Conservation (phyloP, 2,113 vertebrate species). For the Monopterus albus region DNA sequence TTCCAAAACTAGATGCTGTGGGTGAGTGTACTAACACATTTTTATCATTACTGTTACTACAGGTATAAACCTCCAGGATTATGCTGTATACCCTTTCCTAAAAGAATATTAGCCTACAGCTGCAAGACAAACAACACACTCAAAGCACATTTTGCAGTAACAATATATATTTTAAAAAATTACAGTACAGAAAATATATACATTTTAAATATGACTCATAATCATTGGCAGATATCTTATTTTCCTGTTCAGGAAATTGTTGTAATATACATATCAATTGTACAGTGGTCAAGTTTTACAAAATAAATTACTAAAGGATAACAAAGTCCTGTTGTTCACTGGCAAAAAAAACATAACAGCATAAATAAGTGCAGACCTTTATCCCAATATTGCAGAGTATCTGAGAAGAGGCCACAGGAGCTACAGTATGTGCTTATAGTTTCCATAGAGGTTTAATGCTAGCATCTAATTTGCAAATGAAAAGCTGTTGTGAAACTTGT, state of each 20-base stretch:
- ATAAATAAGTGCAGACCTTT: slow-evolving; percentile 11
- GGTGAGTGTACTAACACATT: not conserved
- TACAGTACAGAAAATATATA: slow-evolving; percentile 41
- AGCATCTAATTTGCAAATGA: not conserved
- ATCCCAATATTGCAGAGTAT: slow-evolving; percentile 3
- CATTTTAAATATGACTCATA: slow-evolving; percentile 22
- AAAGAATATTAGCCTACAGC: not conserved
- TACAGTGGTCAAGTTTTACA: slow-evolving; percentile 35
- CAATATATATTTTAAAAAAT: slow-evolving; percentile 52
- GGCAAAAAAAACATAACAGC: not conserved
- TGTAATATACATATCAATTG: slow-evolving; percentile 54
- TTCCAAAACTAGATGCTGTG: not conserved
- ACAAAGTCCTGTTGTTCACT: slow-evolving; percentile 26
- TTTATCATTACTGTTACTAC: not conserved
- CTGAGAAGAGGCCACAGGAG: slow-evolving; percentile 3
- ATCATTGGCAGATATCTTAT: slow-evolving; percentile 41
- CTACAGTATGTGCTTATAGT: not conserved
- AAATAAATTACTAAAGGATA: slow-evolving; percentile 19
- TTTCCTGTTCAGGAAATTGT: slow-evolving; percentile 17
- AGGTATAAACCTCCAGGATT: too few species aligned
- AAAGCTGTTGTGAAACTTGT: not conserved
- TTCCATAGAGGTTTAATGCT: not conserved
- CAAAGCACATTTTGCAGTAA: not conserved
- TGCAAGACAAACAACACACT: not conserved
- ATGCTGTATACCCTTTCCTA: not conserved